Percentiles rank a stretch among this genome's conserved stretches.
Conservation (phyloP, 2,888 invertebrate genomes). For the Limnephilus rhombicus region DNA sequence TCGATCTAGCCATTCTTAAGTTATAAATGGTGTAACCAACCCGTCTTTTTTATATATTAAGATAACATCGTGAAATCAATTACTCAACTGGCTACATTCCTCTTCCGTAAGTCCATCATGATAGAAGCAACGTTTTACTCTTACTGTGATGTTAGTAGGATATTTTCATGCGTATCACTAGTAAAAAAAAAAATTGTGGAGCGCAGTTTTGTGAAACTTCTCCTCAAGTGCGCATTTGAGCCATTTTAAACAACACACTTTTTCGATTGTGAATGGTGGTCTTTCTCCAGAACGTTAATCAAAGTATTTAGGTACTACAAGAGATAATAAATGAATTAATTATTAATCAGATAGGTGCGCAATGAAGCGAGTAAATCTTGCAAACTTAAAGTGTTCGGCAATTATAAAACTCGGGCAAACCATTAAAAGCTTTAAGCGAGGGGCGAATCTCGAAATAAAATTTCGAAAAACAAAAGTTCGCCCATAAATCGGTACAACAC, state of each 20-base stretch:
- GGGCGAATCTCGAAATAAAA: not conserved
- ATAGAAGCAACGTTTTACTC: no score
- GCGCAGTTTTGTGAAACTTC: no score
- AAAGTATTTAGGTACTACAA: not conserved
- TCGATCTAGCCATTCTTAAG: no score
- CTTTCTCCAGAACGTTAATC: not conserved
- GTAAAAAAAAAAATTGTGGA: no score
- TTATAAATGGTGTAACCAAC: no score
- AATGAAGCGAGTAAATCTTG: not conserved
- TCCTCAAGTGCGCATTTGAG: no score
- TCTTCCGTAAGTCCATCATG: no score
- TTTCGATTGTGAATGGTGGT: not conserved
- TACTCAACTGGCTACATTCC: no score
- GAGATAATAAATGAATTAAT: not conserved
- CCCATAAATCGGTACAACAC: slow-evolving; percentile 5
- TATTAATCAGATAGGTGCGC: not conserved
- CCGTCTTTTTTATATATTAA: no score
- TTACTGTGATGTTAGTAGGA: no score
- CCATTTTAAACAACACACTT: not conserved
- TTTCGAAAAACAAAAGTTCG: not conserved
- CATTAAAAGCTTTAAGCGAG: not conserved
- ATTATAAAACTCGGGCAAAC: not conserved
- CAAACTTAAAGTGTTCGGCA: not conserved
- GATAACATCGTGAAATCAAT: no score
- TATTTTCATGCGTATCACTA: no score